Evolutionary conservation across 2,888 invertebrate genomes (phyloP), one percentile per base, ranked within the genome.

Genomic region (Cataglyphis rosenhaueri): DNA sequence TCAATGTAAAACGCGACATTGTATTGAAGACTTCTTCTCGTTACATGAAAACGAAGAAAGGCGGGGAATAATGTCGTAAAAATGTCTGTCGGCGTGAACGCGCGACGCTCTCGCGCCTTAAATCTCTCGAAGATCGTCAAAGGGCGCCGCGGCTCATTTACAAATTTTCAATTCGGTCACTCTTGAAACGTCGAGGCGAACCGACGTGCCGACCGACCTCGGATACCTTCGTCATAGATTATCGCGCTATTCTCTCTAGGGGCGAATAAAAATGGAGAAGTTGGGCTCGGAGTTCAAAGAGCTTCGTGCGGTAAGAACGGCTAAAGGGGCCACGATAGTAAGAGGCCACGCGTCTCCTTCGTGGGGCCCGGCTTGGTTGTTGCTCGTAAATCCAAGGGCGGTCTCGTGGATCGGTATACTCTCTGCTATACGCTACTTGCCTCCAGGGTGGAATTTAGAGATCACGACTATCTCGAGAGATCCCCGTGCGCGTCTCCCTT

Each of bases 341-440:
- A 66, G 65, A 76, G 73, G 88, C 90, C 90, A 90, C 91, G 89
- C 89, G 91, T 89, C 90, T 87, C 44, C 59, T 73, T 83, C 71
- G 62, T 75, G 74, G 78, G 81, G 29, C 38, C 85, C 87, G 82
- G 85, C 88, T 85, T 87, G 87, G 85, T 62, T 75, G 65, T 84
- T 84, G 87, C 89, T 91, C 91, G 86, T 91, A 91, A 91, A 91
- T 91, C 83, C 88, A 82, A 85, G 86, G 84, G 83, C 87, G 84
- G 84, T 78, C 76, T 68, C 79, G 85, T 87, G 78, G 83, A 87
- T 86, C 79, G 84, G 79, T 68, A 85, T 68, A 85, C 82, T 62
- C 82, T 66, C 15, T 71, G 70, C 83, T 73, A 21, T 71, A 71
- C 83, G 84, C 82, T 82, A 79, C 84, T 81, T 79, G 87, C 84